A percentile compares a stretch with the other conserved stretches of the same genome.
These are phyloP conservation scores for Perca fluviatilis DNA, from an alignment of 2,113 vertebrate species.

Conservation along the genomic window DNA sequence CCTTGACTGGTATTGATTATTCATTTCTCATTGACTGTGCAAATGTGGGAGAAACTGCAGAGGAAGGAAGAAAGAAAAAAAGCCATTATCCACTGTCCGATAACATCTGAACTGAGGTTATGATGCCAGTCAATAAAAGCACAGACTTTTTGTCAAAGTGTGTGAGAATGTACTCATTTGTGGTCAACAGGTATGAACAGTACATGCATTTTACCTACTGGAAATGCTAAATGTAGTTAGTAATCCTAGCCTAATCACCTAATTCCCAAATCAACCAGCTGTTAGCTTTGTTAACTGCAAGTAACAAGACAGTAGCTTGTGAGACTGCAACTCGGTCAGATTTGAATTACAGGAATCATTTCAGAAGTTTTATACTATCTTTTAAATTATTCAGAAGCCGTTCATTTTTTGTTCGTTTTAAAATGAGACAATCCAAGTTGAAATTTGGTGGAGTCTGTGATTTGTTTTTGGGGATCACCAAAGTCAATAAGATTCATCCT, in stretches of 20 bases:
- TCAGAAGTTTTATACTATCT: too few relatives aligned
- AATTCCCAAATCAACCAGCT: background rate
- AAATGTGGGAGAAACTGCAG: constrained; percentile 32
- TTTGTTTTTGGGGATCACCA: too few relatives aligned
- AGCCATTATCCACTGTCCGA: background rate
- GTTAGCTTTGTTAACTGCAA: background rate
- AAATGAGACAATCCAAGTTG: too few relatives aligned
- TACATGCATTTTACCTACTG: background rate
- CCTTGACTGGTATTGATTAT: constrained; percentile 58
- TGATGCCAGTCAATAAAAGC: background rate
- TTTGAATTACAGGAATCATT: background rate
- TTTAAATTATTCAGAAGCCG: too few relatives aligned
- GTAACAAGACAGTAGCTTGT: background rate
- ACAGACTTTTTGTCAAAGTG: background rate
- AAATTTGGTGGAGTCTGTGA: too few relatives aligned
- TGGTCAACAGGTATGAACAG: background rate
- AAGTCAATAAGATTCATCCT: too few relatives aligned
- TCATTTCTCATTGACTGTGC: constrained; percentile 52
- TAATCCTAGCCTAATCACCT: background rate
- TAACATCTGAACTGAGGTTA: background rate
- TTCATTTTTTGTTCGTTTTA: too few relatives aligned
- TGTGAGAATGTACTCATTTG: background rate
- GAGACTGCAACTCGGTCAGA: background rate
- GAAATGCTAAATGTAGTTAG: background rate
- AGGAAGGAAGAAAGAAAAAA: background rate